These are phyloP conservation scores for Halotydeus destructor DNA, from an alignment of 1,140 invertebrate genomes.

Conservation along the genomic window DNA sequence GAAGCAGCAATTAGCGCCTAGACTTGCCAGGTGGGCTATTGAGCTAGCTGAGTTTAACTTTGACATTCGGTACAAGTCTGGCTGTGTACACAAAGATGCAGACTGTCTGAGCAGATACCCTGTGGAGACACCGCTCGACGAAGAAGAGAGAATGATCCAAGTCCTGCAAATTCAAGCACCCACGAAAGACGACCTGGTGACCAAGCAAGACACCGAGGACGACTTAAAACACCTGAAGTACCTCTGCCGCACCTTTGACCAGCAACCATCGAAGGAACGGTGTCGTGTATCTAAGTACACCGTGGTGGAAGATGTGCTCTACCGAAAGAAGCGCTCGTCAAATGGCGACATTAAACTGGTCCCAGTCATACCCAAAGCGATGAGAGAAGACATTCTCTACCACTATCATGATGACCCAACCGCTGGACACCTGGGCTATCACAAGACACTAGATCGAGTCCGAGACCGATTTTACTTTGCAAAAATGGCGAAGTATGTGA, in stretches of 20 bases:
- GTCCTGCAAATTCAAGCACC: not conserved
- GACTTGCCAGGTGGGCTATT: slow-evolving; percentile 20
- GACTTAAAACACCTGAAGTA: not conserved
- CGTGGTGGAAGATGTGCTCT: too few relatives aligned
- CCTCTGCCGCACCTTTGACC: too few relatives aligned
- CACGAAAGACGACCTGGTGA: not conserved
- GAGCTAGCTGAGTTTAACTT: slow-evolving; percentile 28
- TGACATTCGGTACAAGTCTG: slow-evolving; percentile 19
- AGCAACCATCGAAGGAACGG: too few relatives aligned
- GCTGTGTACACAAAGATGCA: not conserved
- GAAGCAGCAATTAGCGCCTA: slow-evolving; percentile 23
- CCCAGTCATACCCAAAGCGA: not conserved
- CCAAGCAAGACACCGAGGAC: not conserved
- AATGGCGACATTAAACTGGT: too few relatives aligned
- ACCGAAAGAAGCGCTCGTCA: too few relatives aligned
- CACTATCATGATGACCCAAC: slow-evolving; percentile 13
- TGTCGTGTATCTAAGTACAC: too few relatives aligned
- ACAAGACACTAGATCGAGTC: slow-evolving; percentile 15
- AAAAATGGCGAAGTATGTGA: slow-evolving; percentile 10
- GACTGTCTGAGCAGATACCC: not conserved
- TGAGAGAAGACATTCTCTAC: slow-evolving; percentile 7
- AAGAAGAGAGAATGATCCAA: not conserved
- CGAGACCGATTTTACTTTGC: slow-evolving; percentile 16
- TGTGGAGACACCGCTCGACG: not conserved
- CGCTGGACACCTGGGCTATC: slow-evolving; percentile 15